Evolutionary conservation across 2,797 vertebrate species (phyloP).

Genomic region (Betta splendens): DNA sequence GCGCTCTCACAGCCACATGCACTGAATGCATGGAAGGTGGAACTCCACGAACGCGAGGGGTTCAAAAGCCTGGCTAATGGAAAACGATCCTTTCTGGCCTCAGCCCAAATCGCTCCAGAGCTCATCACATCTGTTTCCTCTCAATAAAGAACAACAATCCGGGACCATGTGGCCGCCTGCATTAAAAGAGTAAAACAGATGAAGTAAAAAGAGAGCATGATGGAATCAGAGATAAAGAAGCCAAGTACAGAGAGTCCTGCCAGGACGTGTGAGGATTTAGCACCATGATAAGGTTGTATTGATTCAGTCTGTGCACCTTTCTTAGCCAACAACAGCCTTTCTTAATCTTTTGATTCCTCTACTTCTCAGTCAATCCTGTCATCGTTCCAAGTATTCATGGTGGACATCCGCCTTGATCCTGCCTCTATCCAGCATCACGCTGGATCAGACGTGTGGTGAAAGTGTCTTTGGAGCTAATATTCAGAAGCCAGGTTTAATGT

Average conservation of each 20-base stretch:
- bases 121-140: constrained; percentile 39
- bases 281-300: constrained; percentile 53
- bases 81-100: constrained; percentile 45
- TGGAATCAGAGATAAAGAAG: constrained; percentile 46
- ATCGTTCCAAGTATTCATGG: constrained; percentile 20
- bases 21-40: constrained; percentile 6
- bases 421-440: constrained; percentile 12
- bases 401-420: constrained; percentile 26
- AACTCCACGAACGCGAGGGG: constrained; percentile 14
- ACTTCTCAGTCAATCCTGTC: constrained; percentile 44
- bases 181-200: constrained; percentile 31
- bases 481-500: constrained; percentile 3
- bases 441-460: constrained; percentile 7
- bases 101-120: constrained; percentile 45
- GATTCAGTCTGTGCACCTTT: constrained; percentile 60
- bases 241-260: constrained; percentile 46
- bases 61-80: constrained; percentile 36
- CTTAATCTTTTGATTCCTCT: constrained; percentile 60
- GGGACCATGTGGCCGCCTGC: constrained; percentile 19
- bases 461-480: constrained; percentile 3
- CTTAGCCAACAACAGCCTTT: constrained; percentile 49
- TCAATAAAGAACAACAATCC: constrained; percentile 32
- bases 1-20: constrained; percentile 30
- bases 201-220: constrained; percentile 30
- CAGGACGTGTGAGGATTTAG: constrained; percentile 53